Evolutionary conservation across 2,113 vertebrate genomes (phyloP).

Genomic region (Hyla sarda): DNA sequence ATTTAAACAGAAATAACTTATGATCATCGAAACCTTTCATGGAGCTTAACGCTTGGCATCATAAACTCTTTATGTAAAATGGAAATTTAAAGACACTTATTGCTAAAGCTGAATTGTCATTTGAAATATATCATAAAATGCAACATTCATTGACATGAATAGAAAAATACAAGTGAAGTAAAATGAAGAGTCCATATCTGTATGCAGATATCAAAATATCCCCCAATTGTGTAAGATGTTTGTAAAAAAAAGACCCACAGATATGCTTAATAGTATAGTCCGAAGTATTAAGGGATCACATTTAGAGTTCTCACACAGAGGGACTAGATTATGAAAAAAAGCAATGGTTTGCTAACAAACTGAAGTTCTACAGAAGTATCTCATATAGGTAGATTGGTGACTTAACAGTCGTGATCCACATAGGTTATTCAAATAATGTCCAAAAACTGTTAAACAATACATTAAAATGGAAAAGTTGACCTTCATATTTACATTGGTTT

Average conservation of each 20-base stretch:
- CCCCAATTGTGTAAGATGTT: background rate
- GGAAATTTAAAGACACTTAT: slow-evolving; percentile 19
- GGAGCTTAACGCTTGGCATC: slow-evolving; percentile 6
- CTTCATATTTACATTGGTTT: background rate
- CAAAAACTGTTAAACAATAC: background rate
- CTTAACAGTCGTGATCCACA: background rate
- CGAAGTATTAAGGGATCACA: background rate
- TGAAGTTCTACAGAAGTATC: background rate
- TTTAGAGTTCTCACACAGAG: background rate
- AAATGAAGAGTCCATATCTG: background rate
- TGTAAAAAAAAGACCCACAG: background rate
- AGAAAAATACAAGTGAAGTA: slow-evolving; percentile 27
- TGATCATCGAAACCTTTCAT: slow-evolving; percentile 68
- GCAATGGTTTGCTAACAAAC: background rate
- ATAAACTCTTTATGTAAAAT: background rate
- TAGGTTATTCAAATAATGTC: background rate
- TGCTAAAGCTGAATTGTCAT: slow-evolving; percentile 42
- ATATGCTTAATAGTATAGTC: background rate
- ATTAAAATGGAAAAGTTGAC: background rate
- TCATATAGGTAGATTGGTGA: background rate
- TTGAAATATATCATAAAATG: slow-evolving; percentile 27
- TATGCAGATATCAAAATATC: background rate
- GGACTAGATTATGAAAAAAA: background rate
- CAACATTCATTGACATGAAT: background rate
- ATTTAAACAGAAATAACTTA: slow-evolving; percentile 81